A percentile compares a stretch with the other conserved stretches of the same genome.
phyloP scores from a whole-genome alignment of 2,797 vertebrate species.

The Zalophus californianus region DNA sequence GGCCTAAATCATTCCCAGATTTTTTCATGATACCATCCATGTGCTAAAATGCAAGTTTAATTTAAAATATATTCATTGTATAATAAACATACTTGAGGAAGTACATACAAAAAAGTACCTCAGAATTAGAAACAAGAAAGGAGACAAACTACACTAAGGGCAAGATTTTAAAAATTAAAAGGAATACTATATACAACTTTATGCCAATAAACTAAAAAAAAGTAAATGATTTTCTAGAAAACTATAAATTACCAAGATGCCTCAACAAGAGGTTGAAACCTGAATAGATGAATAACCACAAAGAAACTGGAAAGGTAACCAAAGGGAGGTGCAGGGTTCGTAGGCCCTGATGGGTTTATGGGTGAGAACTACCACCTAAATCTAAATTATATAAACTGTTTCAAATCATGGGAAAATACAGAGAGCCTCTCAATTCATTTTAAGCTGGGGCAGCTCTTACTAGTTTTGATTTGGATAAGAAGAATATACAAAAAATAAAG shows the following conservation, averaged over 20 bases:
- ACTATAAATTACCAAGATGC: conserved; percentile 40
- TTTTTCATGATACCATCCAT: conserved; percentile 78
- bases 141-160: not conserved
- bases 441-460: not conserved
- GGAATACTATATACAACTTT: conserved; percentile 34
- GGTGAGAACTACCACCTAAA: not conserved
- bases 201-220: conserved; percentile 32
- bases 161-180: conserved; percentile 47
- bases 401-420: not conserved
- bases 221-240: conserved; percentile 52
- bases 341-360: not conserved
- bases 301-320: not conserved
- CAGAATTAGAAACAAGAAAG: conserved; percentile 58
- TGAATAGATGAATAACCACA: not conserved
- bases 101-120: conserved; percentile 51
- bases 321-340: not conserved
- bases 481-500: conserved; percentile 8
- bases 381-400: not conserved
- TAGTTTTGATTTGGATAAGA: not conserved
- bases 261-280: conserved; percentile 41
- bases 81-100: conserved; percentile 70
- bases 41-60: conserved; percentile 77
- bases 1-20: conserved; percentile 79
- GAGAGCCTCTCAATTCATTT: conserved; percentile 5
- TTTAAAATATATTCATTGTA: conserved; percentile 78